A percentile compares a stretch with the other conserved stretches of the same genome.
These are phyloP conservation scores for Lophura nycthemera DNA, from an alignment of 2,113 vertebrate species.

Conservation along the genomic window DNA sequence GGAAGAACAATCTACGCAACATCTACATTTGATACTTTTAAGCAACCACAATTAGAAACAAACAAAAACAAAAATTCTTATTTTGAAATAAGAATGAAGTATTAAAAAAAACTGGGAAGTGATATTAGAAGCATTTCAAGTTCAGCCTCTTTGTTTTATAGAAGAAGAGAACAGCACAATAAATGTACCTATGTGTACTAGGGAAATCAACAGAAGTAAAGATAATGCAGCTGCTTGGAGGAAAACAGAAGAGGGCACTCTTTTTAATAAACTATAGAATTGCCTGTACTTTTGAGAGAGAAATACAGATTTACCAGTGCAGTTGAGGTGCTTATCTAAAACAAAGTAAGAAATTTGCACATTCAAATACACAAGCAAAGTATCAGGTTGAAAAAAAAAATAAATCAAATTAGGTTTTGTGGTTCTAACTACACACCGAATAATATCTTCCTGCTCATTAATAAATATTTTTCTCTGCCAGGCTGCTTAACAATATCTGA, in stretches of 20 bases:
- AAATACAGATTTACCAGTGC: not conserved
- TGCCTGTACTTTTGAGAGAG: slow-evolving; percentile 20
- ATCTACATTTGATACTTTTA: not conserved
- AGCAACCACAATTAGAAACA: not conserved
- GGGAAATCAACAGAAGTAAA: not conserved
- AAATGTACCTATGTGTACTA: not conserved
- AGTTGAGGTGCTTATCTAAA: not conserved
- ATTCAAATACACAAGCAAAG: not conserved
- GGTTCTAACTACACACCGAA: not conserved
- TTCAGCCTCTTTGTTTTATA: not conserved
- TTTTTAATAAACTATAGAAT: not conserved
- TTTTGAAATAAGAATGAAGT: not conserved
- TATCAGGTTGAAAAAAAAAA: not conserved
- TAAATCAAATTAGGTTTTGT: not conserved
- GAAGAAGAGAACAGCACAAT: not conserved
- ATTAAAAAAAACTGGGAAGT: not conserved
- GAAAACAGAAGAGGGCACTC: not conserved
- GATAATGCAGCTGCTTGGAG: not conserved
- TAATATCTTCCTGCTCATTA: not conserved
- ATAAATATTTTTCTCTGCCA: not conserved
- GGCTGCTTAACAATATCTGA: not conserved
- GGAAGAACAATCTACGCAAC: too few relatives aligned
- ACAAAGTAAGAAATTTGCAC: not conserved
- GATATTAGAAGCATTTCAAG: not conserved
- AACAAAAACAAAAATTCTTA: not conserved